Percentiles rank a stretch among this genome's conserved stretches.
These are phyloP conservation scores for Phylloscopus trochilus DNA, from an alignment of 2,113 vertebrate genomes.

Conservation along the genomic window DNA sequence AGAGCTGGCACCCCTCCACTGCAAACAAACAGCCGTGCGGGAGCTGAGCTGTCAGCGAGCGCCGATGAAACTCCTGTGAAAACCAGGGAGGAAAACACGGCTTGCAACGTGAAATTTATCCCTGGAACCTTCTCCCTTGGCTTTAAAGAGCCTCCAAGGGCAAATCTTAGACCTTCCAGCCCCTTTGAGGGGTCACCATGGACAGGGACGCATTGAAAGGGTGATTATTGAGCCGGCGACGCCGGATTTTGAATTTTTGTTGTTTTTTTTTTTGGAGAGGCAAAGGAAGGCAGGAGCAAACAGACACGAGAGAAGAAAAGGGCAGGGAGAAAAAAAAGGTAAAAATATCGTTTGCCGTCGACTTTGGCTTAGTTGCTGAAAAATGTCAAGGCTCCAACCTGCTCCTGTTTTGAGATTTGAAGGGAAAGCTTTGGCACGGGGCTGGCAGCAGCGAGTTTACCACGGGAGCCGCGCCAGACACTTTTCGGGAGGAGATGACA, in stretches of 20 bases:
- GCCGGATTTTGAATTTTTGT: neutral
- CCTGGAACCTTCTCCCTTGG: neutral
- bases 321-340: conserved; percentile 16
- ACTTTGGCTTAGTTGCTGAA: conserved; percentile 49
- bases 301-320: neutral
- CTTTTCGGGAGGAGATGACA: neutral
- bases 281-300: neutral
- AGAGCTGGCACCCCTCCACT: conserved; percentile 31
- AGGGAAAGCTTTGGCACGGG: conserved; percentile 46
- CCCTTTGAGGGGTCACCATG: neutral
- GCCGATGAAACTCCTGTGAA: neutral
- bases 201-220: neutral
- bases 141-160: neutral
- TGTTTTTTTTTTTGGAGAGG: neutral
- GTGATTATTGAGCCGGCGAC: neutral
- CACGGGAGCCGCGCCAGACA: neutral
- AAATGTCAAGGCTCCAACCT: conserved; percentile 52
- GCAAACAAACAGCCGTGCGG: conserved; percentile 39
- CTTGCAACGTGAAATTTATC: neutral
- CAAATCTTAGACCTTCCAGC: neutral
- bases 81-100: neutral
- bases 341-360: conserved; percentile 31
- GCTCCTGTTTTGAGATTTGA: conserved; percentile 47
- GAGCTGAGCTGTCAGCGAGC: conserved; percentile 1
- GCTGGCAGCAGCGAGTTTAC: conserved; percentile 12